Base-by-base conservation (phyloP, 2,113 vertebrate species). In the Albula glossodonta region DNA sequence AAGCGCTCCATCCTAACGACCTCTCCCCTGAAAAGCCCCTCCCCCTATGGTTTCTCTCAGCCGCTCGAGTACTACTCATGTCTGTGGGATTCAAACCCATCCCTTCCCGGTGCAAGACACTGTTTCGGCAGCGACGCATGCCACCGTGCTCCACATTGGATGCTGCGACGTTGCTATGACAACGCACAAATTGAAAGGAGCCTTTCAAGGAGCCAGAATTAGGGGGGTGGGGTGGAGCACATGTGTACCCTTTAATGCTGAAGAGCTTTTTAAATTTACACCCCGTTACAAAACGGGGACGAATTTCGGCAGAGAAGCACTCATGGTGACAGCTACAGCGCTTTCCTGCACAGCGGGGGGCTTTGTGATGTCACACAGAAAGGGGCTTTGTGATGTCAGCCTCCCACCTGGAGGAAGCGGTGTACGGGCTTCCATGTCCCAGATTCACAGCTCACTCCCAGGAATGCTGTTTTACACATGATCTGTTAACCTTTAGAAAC, bases 221-320 rank as follows among this genome's bases (percentile, higher is more conserved):
- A 12, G 31, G 0, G 25, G 11, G 17, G 60, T 15, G 60, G 19
- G 78, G 78, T 11, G n/a, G 81, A 57, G 53, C 17, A 57, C 52
- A 22, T 60, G 81, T 31, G 41, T 53, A 48, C 49, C 17, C 81
- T 6, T 22, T 12, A 41, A n/a, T n/a, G 52, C n/a, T n/a, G 31
- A 82, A 22, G 81, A 82, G 60, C 4, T 19, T 66, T 82, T 82
- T 57, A 56, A 53, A 82, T 82, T 60, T 82, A 82, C 81, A 82
- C 81, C n/a, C 51, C 31, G 52, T 57, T 82, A 22, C 60, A 22
- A 66, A 66, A 19, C 60, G 60, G 60, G 60, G 22, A 66, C 17
- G 60, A 66, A 4, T 66, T 19, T 19, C 13, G 0, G 60, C 60
- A 19, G 60, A 66, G 22, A 19, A 19, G 60, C 60, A 22, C 6